Conservation (phyloP, 2,888 invertebrate species). For the Dione vanillae region DNA sequence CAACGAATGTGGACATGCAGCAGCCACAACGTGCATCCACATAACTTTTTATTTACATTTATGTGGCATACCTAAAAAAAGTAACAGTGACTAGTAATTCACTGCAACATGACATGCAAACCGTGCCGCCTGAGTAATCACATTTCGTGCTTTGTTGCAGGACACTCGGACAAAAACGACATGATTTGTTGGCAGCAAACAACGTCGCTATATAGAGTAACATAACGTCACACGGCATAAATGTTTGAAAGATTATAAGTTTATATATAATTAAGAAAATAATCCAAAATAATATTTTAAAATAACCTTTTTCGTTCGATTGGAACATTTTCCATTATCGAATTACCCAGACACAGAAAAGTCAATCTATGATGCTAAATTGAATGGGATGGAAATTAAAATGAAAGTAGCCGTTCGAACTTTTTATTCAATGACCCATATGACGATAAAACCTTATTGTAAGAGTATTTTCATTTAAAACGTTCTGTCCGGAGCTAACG, state of each 20-base stretch:
- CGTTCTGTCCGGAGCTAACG: conserved; percentile 34
- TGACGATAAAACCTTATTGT: conserved; percentile 46
- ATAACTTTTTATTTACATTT: conserved; percentile 71
- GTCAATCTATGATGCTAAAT: conserved; percentile 43
- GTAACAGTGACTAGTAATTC: conserved; percentile 64
- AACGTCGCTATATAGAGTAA: conserved; percentile 34
- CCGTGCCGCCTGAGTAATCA: conserved; percentile 74
- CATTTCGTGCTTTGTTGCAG: conserved; percentile 76
- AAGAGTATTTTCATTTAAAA: conserved; percentile 44
- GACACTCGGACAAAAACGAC: conserved; percentile 64
- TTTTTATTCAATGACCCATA: conserved; percentile 46
- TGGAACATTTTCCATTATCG: conserved; percentile 34
- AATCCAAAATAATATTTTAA: not conserved
- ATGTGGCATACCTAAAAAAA: conserved; percentile 68
- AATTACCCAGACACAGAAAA: conserved; percentile 36
- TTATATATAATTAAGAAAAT: not conserved
- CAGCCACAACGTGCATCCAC: conserved; percentile 60
- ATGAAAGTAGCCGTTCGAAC: conserved; percentile 46
- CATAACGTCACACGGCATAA: not conserved
- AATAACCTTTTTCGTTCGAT: conserved; percentile 29
- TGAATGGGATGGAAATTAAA: conserved; percentile 45
- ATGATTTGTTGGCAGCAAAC: conserved; percentile 61
- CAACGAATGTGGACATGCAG: conserved; percentile 68
- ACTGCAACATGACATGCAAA: conserved; percentile 73
- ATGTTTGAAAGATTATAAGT: not conserved